Base-by-base conservation (phyloP, 2,113 vertebrate genomes). In the Pan troglodytes region DNA sequence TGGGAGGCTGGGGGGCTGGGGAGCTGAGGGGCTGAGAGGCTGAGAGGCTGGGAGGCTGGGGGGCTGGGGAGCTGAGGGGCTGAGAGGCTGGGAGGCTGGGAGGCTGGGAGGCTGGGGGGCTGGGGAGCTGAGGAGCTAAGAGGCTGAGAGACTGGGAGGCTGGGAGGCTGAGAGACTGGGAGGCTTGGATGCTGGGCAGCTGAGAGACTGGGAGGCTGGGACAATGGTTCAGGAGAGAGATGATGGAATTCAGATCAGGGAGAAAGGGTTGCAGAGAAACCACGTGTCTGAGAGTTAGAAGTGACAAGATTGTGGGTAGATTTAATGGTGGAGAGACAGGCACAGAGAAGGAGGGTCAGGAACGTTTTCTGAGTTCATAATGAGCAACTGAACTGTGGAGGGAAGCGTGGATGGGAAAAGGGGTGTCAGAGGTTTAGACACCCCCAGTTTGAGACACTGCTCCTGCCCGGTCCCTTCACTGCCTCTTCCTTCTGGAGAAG, bases 281-380 rank as follows among this genome's bases (percentile, higher is more conserved):
- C 1, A 1, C 0, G 20, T 4, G 18, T 38, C 20, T 72, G 59
- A 3, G 59, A 52, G 30, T 22, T 12, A 3, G 80, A 38, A 32
- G 32, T 5, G 27, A 20, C 38, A 1, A 32, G 55, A 12, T 1
- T 3, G 32, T 8, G 48, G 52, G 9, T 3, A 0, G 27, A 17
- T 38, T 48, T 43, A 10, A 50, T 0, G 79, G 52, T 1, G 32
- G 30, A 1, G 6, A 23, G 17, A 6, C 8, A 5, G 0, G 11
- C 12, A 0, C 0, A 8, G 43, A 5, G 11, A 9, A 25, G 45
- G 22, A n/a, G 10, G 2, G 2, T 10, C 18, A 1, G 4, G 45
- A 3, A 38, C 25, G 12, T 16, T 7, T 57, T 30, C 27, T 64
- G 43, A 55, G 45, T 35, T 17, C 20, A 2, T 57, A 16, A 35